A percentile compares a stretch with the other conserved stretches of the same genome.
Evolutionary conservation across 2,113 vertebrate species (phyloP).

Genomic region (Poeciliopsis turrubarensis): DNA sequence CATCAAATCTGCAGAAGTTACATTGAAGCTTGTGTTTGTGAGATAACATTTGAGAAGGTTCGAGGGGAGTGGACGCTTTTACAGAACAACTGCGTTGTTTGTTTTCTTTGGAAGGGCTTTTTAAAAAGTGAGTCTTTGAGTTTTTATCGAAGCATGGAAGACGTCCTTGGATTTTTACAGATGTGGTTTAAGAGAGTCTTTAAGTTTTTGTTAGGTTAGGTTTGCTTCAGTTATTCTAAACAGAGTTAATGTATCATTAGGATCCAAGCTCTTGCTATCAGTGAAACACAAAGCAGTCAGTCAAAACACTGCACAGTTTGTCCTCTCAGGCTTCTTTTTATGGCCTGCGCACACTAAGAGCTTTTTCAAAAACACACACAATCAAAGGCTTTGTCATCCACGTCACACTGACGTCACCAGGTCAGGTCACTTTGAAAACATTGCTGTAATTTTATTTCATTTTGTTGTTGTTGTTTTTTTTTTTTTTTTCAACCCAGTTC

Average conservation of each 20-base stretch:
- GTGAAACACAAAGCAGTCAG: conserved; percentile 22
- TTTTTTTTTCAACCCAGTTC: conserved; percentile 42
- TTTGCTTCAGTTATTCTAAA: conserved; percentile 6
- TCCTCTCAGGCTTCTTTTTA: conserved; percentile 10
- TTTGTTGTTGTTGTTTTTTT: background rate
- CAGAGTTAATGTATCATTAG: conserved; percentile 15
- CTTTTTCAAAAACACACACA: conserved; percentile 34
- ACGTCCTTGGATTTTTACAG: background rate
- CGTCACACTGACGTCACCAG: conserved; percentile 19
- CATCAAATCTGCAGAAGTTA: background rate
- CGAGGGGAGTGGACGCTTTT: background rate
- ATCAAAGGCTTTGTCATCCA: conserved; percentile 46
- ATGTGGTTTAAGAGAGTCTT: background rate
- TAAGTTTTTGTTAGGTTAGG: background rate
- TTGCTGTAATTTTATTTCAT: background rate
- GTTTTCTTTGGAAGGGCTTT: background rate
- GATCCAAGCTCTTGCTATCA: conserved; percentile 15
- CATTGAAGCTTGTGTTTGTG: no score
- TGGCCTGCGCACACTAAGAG: conserved; percentile 7
- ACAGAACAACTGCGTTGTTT: background rate
- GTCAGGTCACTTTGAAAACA: background rate
- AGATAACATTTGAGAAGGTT: background rate
- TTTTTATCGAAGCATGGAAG: no score
- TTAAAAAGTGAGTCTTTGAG: background rate
- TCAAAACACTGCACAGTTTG: conserved; percentile 30